A percentile compares a stretch with the other conserved stretches of the same genome.
Conservation (phyloP, 2,888 invertebrate genomes). For the Sacculina carcini region DNA sequence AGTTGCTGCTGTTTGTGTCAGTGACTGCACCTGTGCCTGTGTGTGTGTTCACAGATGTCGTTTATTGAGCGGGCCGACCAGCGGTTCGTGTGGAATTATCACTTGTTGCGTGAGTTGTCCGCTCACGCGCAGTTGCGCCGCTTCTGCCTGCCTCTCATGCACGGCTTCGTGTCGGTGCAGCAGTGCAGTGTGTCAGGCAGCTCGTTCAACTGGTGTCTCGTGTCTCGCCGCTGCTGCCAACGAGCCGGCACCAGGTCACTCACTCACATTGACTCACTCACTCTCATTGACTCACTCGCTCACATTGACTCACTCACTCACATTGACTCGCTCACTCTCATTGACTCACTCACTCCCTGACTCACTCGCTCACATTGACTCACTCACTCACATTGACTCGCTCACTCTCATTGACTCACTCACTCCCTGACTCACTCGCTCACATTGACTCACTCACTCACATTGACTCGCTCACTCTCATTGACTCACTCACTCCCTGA, state of each 20-base stretch:
- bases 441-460: too few species aligned
- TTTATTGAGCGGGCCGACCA: slow-evolving; percentile 51
- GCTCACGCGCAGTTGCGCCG: slow-evolving; percentile 43
- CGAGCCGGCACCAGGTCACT: slow-evolving; percentile 56
- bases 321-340: too few species aligned
- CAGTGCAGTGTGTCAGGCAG: slow-evolving; percentile 51
- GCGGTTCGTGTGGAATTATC: slow-evolving; percentile 80
- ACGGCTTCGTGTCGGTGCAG: slow-evolving; percentile 65
- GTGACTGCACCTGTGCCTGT: slow-evolving; percentile 12
- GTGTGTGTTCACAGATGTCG: slow-evolving; percentile 42
- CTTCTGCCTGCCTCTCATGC: slow-evolving; percentile 65
- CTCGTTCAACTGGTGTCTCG: slow-evolving; percentile 54
- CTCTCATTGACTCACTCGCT: too few species aligned
- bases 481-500: too few species aligned
- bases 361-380: too few species aligned
- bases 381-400: too few species aligned
- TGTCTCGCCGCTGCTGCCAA: slow-evolving; percentile 61
- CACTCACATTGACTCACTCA: neutral
- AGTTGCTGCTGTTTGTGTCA: too few species aligned
- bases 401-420: too few species aligned
- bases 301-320: too few species aligned
- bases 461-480: too few species aligned
- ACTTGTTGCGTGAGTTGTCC: slow-evolving; percentile 41
- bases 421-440: too few species aligned
- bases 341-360: too few species aligned